Conservation (phyloP, 2,797 vertebrate genomes). For the Lithobates sylvaticus region DNA sequence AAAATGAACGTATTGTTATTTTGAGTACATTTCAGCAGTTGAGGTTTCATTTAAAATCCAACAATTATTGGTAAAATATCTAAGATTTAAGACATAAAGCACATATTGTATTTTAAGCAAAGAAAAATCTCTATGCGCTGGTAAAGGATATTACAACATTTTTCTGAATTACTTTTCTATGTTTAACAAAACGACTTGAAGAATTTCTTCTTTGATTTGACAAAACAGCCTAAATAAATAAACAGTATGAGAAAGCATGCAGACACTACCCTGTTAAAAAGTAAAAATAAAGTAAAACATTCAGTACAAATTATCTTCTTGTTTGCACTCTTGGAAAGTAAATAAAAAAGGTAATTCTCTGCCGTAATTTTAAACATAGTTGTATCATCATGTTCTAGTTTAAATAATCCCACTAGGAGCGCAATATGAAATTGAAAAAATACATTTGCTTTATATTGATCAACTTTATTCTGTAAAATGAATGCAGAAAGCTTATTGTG, state of each 20-base stretch:
- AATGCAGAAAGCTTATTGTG: no score
- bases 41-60: slow-evolving; percentile 17
- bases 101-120: neutral
- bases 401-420: neutral
- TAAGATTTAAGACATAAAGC: neutral
- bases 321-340: neutral
- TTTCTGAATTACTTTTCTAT: neutral
- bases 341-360: neutral
- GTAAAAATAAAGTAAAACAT: neutral
- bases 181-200: slow-evolving; percentile 11
- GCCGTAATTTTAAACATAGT: neutral
- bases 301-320: neutral
- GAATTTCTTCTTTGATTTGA: neutral
- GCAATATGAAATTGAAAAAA: no score
- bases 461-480: no score
- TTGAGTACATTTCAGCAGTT: slow-evolving; percentile 14
- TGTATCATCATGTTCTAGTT: neutral
- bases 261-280: no score
- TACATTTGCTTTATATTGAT: no score
- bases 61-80: slow-evolving; percentile 13
- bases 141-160: neutral
- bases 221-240: neutral
- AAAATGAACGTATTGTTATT: slow-evolving; percentile 23
- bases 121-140: neutral
- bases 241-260: neutral